Evolutionary conservation across 2,888 invertebrate species (phyloP), one percentile per base, ranked within the genome.

Genomic region (Amblyjoppa proteus): DNA sequence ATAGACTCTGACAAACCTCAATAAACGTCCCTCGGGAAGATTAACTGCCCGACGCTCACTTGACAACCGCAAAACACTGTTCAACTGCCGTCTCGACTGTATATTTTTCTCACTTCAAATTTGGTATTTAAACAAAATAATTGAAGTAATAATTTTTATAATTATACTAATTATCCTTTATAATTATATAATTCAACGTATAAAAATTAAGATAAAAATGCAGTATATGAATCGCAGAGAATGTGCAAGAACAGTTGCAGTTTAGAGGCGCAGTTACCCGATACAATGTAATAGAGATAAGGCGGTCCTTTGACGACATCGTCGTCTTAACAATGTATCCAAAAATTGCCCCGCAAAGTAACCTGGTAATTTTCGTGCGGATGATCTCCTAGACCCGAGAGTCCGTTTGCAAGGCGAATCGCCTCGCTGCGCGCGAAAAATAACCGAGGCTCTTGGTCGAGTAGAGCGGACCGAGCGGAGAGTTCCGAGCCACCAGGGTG

Each of bases 401-500:
- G 49, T 49, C 61, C 31, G n/a, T 64, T 64, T 34, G 61, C 31
- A 68, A 75, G 66, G 69, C 58, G 73, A 81, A 77, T 77, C 68
- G 81, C 81, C 31, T 56, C 20, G 38, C 41, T 16, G 68, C 51
- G 75, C 66, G 79, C 78, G 84, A 78, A 84, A 81, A 82, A 81
- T 68, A 73, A 75, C 73, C 71, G 53, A 80, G 61, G n/a, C 71
- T 79, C 77, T 51, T 51, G 7, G 53, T 51, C 45, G 71, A 34
- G 13, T 38, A n/a, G 58, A 61, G 74, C 16, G 41, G 56, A 13
- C 38, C 45, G 56, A 69, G 75, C 61, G 20, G 31, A 68, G 61
- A 56, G 61, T 56, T 45, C n/a, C 82, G 49, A 66, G 73, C 68
- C 76, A 79, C 75, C 85, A 83, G 87, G 84, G 89, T 89, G 89